Evolutionary conservation across 2,797 vertebrate genomes (phyloP).

Genomic region (Cirrhinus molitorella): DNA sequence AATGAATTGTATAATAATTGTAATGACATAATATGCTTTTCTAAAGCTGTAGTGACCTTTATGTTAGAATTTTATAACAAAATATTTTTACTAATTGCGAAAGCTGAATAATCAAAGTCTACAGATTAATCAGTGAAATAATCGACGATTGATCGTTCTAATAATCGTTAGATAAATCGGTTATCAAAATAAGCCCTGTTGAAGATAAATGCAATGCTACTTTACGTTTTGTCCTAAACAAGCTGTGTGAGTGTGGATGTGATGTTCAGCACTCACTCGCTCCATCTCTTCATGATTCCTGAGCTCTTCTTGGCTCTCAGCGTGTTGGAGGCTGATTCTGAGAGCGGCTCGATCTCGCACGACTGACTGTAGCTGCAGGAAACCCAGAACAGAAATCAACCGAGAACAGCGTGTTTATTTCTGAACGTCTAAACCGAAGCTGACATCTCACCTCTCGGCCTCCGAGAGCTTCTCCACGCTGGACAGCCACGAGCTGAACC

Average conservation of each 20-base stretch:
- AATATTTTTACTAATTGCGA: no score
- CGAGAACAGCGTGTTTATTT: no score
- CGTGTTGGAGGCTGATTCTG: constrained; percentile 86
- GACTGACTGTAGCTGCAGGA: constrained; percentile 82
- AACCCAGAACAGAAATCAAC: constrained; percentile 33
- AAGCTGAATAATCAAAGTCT: no score
- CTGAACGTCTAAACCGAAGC: neutral
- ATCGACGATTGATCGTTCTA: no score
- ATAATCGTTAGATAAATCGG: no score
- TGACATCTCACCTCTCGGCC: constrained; percentile 79
- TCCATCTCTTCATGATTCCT: constrained; percentile 89
- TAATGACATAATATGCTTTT: no score
- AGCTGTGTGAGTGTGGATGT: neutral
- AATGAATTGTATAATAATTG: no score
- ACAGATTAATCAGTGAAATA: no score
- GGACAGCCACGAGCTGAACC: constrained; percentile 83
- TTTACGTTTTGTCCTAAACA: neutral
- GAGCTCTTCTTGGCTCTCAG: constrained; percentile 86
- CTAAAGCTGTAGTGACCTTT: no score
- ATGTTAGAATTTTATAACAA: no score
- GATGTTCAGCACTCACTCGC: constrained; percentile 81
- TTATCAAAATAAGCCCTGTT: no score
- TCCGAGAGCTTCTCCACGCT: constrained; percentile 82
- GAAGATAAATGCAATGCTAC: neutral
- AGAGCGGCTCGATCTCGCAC: constrained; percentile 86